These are phyloP conservation scores for Uropsilus gracilis DNA, from an alignment of 2,113 vertebrate species.

Conservation along the genomic window DNA sequence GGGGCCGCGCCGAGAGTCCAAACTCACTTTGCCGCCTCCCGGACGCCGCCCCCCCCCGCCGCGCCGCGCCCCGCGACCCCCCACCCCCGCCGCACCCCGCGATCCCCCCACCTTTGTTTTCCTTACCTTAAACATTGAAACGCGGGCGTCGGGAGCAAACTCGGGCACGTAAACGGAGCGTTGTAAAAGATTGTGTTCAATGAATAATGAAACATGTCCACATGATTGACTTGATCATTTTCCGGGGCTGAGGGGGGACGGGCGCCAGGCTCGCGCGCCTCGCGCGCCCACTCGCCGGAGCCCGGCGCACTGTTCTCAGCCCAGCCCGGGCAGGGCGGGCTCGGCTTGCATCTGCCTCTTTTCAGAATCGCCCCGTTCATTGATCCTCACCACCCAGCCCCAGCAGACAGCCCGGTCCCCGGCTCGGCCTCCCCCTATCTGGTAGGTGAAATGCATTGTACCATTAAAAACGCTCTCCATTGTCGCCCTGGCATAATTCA, in stretches of 20 bases:
- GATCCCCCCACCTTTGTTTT: conserved; percentile 87
- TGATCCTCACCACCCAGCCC: conserved; percentile 92
- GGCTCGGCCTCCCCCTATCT: conserved; percentile 95
- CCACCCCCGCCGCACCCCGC: conserved; percentile 72
- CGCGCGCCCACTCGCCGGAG: conserved; percentile 90
- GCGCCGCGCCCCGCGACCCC: conserved; percentile 74
- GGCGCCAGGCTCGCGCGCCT: conserved; percentile 94
- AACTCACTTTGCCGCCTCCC: conserved; percentile 90
- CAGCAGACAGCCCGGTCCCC: conserved; percentile 91
- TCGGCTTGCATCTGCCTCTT: conserved; percentile 88
- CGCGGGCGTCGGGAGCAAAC: conserved; percentile 90
- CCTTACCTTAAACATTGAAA: conserved; percentile 93
- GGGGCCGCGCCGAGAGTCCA: conserved; percentile 78
- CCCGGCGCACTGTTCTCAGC: conserved; percentile 90
- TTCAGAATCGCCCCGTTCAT: conserved; percentile 91
- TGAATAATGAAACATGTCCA: conserved; percentile 98
- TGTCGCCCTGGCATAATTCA: conserved; percentile 95
- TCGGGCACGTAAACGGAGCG: conserved; percentile 93
- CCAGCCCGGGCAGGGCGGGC: conserved; percentile 88
- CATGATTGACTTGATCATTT: conserved; percentile 97
- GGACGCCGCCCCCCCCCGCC: conserved; percentile 81
- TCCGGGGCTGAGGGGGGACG: conserved; percentile 92
- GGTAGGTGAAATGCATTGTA: conserved; percentile 97
- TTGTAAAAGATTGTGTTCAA: conserved; percentile 94
- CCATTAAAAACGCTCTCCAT: conserved; percentile 95